A percentile compares a stretch with the other conserved stretches of the same genome.
Evolutionary conservation across 2,888 invertebrate species (phyloP).

Genomic region (Helleia helle): DNA sequence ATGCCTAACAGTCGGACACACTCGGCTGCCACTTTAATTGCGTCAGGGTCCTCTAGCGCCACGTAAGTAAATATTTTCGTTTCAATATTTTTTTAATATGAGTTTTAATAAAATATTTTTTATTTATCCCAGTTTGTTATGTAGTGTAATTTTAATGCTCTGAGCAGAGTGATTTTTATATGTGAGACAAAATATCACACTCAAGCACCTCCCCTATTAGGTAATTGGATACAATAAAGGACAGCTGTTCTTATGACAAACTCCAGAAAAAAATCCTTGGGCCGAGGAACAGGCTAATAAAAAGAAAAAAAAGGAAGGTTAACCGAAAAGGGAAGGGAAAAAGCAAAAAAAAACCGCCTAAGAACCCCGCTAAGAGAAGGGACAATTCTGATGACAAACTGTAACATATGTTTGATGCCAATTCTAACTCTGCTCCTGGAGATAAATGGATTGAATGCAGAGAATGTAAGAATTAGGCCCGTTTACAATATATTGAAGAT

Average conservation of each 20-base stretch:
- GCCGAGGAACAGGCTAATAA: slow-evolving; percentile 19
- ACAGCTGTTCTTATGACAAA: slow-evolving; percentile 20
- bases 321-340: slow-evolving; percentile 13
- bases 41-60: background rate
- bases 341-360: slow-evolving; percentile 13
- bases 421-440: slow-evolving; percentile 12
- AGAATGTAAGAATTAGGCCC: slow-evolving; percentile 18
- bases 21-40: slow-evolving; percentile 5
- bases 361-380: slow-evolving; percentile 11
- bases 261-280: slow-evolving; percentile 20
- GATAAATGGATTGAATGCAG: slow-evolving; percentile 20
- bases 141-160: slow-evolving; percentile 6
- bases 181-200: slow-evolving; percentile 10
- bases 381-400: slow-evolving; percentile 11
- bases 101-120: slow-evolving; percentile 7
- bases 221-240: slow-evolving; percentile 11
- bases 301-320: slow-evolving; percentile 7
- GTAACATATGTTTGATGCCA: slow-evolving; percentile 15
- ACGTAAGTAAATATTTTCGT: slow-evolving; percentile 11
- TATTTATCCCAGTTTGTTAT: slow-evolving; percentile 10
- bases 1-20: background rate
- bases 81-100: slow-evolving; percentile 5
- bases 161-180: background rate
- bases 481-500: slow-evolving; percentile 13
- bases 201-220: slow-evolving; percentile 17